Percentiles rank a stretch among this genome's conserved stretches.
phyloP scores from a whole-genome alignment of 2,797 vertebrate species.

The Cossypha heuglini region DNA sequence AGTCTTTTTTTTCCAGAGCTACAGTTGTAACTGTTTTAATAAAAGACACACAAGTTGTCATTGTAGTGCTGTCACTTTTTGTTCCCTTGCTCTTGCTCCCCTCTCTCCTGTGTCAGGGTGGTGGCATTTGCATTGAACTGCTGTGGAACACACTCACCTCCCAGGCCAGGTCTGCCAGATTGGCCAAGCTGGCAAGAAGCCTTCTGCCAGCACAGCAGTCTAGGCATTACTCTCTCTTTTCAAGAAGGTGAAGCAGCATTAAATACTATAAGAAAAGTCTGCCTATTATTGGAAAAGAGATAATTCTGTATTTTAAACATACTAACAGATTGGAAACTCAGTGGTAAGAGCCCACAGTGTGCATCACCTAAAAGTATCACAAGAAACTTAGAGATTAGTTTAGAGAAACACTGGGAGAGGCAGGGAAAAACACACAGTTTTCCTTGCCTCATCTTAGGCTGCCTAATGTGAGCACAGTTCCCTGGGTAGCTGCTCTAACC shows the following conservation, averaged over 20 bases:
- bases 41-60: constrained; percentile 18
- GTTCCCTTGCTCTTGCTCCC: neutral
- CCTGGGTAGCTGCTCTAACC: neutral
- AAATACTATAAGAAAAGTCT: neutral
- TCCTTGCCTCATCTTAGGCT: neutral
- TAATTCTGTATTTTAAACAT: neutral
- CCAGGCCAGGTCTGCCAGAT: neutral
- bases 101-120: neutral
- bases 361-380: neutral
- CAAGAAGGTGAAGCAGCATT: neutral
- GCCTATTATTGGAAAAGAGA: neutral
- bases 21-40: constrained; percentile 62
- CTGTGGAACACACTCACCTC: neutral
- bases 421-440: neutral
- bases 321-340: neutral
- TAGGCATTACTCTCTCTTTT: neutral
- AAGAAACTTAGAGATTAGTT: neutral
- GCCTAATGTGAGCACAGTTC: neutral
- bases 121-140: neutral
- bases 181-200: fast-evolving
- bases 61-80: neutral
- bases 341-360: neutral
- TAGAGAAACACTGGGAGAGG: neutral
- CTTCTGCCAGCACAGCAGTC: neutral
- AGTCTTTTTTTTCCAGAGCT: neutral